Percentiles rank a stretch among this genome's conserved stretches.
Conservation (phyloP, 2,797 vertebrate species). For the Alca torda region DNA sequence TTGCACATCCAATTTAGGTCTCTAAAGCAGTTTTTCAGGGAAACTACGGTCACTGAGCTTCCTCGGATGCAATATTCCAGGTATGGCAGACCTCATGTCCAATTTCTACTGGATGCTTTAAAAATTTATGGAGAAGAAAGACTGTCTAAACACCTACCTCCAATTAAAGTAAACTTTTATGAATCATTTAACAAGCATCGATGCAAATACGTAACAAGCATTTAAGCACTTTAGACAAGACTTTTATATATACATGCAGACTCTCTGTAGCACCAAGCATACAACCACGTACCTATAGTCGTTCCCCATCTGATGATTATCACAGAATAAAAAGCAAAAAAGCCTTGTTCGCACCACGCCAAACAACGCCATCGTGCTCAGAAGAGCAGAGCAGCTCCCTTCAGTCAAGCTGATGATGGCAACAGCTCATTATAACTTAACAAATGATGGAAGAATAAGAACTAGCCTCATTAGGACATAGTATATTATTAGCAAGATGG, state of each 20-base stretch:
- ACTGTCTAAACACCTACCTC: neutral
- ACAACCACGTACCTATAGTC: rapidly evolving
- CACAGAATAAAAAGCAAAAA: neutral
- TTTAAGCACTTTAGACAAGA: neutral
- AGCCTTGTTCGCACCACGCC: neutral
- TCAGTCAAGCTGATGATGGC: neutral
- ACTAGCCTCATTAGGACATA: neutral
- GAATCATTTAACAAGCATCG: neutral
- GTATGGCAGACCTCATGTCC: rapidly evolving
- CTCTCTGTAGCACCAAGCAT: neutral
- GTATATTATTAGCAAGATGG: slow-evolving; percentile 2
- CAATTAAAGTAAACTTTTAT: neutral
- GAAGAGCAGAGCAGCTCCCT: neutral
- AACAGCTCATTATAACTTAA: neutral
- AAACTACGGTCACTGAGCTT: neutral
- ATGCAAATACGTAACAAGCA: neutral
- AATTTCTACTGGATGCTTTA: neutral
- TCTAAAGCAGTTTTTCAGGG: neutral
- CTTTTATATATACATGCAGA: neutral
- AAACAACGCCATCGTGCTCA: rapidly evolving
- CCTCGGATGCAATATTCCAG: neutral
- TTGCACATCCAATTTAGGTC: neutral
- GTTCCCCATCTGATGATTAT: neutral
- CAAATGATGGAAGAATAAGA: neutral
- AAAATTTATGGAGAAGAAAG: neutral